These are phyloP conservation scores for Pissodes strobi DNA, from an alignment of 1,140 invertebrate genomes.

Conservation along the genomic window DNA sequence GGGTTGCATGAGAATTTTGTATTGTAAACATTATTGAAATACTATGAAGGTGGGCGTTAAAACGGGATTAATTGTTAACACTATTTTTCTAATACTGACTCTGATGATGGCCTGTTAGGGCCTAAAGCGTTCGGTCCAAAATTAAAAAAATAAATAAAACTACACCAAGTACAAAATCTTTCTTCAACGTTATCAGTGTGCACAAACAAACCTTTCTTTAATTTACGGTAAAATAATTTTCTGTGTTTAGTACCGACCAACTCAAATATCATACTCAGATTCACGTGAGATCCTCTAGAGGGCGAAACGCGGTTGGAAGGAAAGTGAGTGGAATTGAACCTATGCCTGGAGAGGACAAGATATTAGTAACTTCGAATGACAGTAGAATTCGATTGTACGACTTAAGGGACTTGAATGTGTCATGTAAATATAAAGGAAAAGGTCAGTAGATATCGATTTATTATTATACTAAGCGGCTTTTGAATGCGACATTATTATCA, in stretches of 20 bases:
- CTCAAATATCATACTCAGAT: slow-evolving; percentile 98
- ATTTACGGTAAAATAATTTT: too few relatives aligned
- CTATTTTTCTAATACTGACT: too few relatives aligned
- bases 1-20: too few relatives aligned
- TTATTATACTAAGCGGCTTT: background rate
- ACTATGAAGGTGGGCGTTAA: too few relatives aligned
- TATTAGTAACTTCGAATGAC: slow-evolving; percentile 97
- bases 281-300: slow-evolving; percentile 90
- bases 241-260: slow-evolving; percentile 77
- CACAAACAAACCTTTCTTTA: too few relatives aligned
- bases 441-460: slow-evolving; percentile 18
- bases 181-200: too few relatives aligned
- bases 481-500: slow-evolving; percentile 51
- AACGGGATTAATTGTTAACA: too few relatives aligned
- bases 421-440: slow-evolving; percentile 83
- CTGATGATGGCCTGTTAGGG: too few relatives aligned
- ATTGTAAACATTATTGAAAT: too few relatives aligned
- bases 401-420: slow-evolving; percentile 91
- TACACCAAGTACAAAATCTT: too few relatives aligned
- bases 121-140: too few relatives aligned
- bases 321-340: slow-evolving; percentile 98
- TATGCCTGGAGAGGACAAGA: slow-evolving; percentile 95
- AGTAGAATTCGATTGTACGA: slow-evolving; percentile 96
- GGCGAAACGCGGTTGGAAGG: slow-evolving; percentile 90
- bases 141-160: too few relatives aligned